Evolutionary conservation across 1,140 invertebrate genomes (phyloP), one percentile per base, ranked within the genome.

Genomic region (Zaprionus lachaisei): DNA sequence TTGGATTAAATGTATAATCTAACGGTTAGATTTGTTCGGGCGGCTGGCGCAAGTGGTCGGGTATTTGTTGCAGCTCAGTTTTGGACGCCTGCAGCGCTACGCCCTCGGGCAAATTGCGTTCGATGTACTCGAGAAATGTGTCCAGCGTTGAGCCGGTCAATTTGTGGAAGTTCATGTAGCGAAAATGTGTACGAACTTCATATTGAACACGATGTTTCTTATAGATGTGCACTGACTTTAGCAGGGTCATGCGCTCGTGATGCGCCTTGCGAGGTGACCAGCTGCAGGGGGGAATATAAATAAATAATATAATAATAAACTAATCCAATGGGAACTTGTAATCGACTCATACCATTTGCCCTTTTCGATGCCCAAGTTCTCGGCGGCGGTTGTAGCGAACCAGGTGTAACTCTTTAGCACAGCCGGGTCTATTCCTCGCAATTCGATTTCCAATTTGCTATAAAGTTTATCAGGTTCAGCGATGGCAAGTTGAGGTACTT

Each of bases 171-270:
- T 97, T 95, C 80, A 99, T 94, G 86, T 97, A 96, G 69, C 96
- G 95, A 93, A 96, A 99, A 93, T 99, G 98, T 12, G 99, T 99
- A 86, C 99, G 95, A 5, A 96, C 95, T 95, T 99, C 99, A 94
- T 99, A 99, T 83, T 99, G 98, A 0, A 99, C 98, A 91, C 96
- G 95, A 93, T 99, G 98, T 80, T 99, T 99, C 93, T 99, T 99
- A 87, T 98, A 96, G 81, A 98, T 96, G 92, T 98, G 97, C 55
- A 97, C 96, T 54, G 97, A 98, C 93, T 97, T 97, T 2, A 99
- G 93, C 7, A 99, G 84, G 4, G 97, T 97, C 77, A 95, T 95
- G 58, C 97, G 94, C 77, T 97, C 95, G 83, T 97, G 95, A 71
- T 95, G 93, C 34, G 96, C 94, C 94, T 97, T 97, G 20, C 94